Evolutionary conservation across 2,888 invertebrate species (phyloP).

Genomic region (Pilophorus perplexus): DNA sequence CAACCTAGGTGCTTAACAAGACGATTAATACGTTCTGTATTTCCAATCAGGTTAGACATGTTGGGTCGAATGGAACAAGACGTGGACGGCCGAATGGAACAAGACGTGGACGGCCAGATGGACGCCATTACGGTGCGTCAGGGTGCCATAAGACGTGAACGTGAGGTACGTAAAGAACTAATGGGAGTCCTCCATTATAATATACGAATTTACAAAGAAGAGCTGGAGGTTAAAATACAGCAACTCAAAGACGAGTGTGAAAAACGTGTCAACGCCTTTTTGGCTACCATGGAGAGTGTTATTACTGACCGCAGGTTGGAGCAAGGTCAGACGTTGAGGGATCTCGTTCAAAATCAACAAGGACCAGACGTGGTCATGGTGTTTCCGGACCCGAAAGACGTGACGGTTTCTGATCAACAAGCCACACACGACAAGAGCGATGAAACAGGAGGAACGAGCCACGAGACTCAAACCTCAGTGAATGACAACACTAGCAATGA

Average conservation of each 20-base stretch:
- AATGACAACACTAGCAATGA: background rate
- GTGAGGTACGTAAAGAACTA: background rate
- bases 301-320: background rate
- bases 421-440: background rate
- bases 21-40: too few species aligned
- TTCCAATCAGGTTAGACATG: too few species aligned
- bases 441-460: too few species aligned
- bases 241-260: background rate
- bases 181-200: background rate
- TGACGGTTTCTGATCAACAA: background rate
- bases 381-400: background rate
- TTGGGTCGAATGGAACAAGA: too few species aligned
- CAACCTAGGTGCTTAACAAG: too few species aligned
- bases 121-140: background rate
- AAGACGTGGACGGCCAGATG: background rate
- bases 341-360: background rate
- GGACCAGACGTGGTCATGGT: background rate
- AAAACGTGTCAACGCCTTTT: background rate
- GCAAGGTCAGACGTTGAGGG: background rate
- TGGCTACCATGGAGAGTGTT: background rate
- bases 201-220: slow-evolving; percentile 1
- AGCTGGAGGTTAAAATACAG: background rate
- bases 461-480: background rate
- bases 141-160: background rate
- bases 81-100: too few species aligned